Percentiles rank a stretch among this genome's conserved stretches.
Conservation (phyloP, 1,140 invertebrate species). For the Drosophila hydei region DNA sequence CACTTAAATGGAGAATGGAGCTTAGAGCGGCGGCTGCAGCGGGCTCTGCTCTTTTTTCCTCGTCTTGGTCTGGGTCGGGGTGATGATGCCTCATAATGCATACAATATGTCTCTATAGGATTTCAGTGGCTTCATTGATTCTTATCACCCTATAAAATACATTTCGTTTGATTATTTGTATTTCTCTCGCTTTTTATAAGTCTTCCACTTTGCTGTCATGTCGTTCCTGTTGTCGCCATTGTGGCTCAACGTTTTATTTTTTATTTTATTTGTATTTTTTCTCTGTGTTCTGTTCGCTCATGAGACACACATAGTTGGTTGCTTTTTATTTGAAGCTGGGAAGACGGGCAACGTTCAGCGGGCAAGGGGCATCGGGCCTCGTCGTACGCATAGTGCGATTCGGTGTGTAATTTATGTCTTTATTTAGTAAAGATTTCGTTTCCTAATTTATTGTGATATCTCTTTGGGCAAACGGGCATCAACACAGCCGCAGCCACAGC, state of each 20-base stretch:
- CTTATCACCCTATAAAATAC: constrained; percentile 84
- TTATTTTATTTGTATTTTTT: constrained; percentile 23
- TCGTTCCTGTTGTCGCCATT: constrained; percentile 66
- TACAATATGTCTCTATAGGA: constrained; percentile 84
- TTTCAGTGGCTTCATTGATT: constrained; percentile 84
- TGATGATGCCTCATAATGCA: constrained; percentile 77
- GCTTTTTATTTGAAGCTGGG: constrained; percentile 64
- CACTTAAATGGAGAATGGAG: constrained; percentile 59
- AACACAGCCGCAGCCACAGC: constrained; percentile 22
- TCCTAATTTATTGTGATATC: constrained; percentile 84
- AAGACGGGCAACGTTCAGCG: constrained; percentile 17
- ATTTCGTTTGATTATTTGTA: constrained; percentile 84
- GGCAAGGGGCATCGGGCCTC: constrained; percentile 23
- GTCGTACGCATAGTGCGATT: constrained; percentile 73
- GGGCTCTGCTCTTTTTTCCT: background rate
- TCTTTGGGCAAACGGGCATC: constrained; percentile 75
- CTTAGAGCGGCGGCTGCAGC: background rate
- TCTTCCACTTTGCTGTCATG: constrained; percentile 50
- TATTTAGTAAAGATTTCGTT: constrained; percentile 84
- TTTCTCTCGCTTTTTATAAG: constrained; percentile 69
- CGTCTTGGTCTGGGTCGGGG: constrained; percentile 1
- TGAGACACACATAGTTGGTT: constrained; percentile 57
- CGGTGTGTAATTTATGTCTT: constrained; percentile 83
- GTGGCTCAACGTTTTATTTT: constrained; percentile 66
- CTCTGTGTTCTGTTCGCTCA: constrained; percentile 58